A percentile compares a stretch with the other conserved stretches of the same genome.
These are phyloP conservation scores for Nasonovia ribisnigri DNA, from an alignment of 2,888 invertebrate species.

Conservation along the genomic window DNA sequence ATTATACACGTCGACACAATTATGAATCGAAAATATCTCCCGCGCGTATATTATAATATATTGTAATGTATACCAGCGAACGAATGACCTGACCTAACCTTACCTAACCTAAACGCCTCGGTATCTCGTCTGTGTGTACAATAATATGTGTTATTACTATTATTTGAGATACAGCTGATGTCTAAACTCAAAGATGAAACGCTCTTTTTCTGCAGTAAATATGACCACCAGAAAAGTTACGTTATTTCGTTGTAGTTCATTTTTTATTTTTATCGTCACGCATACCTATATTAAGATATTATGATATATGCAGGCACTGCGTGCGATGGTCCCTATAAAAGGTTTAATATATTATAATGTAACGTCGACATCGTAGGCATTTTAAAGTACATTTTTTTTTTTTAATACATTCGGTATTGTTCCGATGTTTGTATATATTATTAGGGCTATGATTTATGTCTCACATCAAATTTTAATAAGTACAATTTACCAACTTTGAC, in stretches of 20 bases:
- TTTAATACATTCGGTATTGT: background rate
- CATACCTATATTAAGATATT: background rate
- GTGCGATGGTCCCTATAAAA: too few species aligned
- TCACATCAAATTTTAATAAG: background rate
- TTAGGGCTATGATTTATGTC: background rate
- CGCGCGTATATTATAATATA: background rate
- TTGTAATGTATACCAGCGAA: background rate
- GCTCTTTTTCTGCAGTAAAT: background rate
- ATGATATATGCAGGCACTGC: background rate
- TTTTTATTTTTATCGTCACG: background rate
- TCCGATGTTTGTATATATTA: background rate
- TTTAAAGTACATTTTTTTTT: background rate
- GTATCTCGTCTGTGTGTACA: background rate
- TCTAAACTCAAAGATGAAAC: background rate
- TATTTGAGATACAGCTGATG: background rate
- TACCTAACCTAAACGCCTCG: background rate
- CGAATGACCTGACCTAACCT: conserved; percentile 13
- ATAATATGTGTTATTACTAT: background rate
- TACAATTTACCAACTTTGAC: background rate
- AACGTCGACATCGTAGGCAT: background rate
- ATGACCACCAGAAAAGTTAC: background rate
- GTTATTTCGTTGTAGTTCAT: background rate
- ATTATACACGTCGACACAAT: background rate
- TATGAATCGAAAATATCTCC: background rate
- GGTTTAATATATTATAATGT: too few species aligned